Percentiles rank a stretch among this genome's conserved stretches.
These are phyloP conservation scores for Diplazon laetatorius DNA, from an alignment of 2,888 invertebrate species.

Conservation along the genomic window DNA sequence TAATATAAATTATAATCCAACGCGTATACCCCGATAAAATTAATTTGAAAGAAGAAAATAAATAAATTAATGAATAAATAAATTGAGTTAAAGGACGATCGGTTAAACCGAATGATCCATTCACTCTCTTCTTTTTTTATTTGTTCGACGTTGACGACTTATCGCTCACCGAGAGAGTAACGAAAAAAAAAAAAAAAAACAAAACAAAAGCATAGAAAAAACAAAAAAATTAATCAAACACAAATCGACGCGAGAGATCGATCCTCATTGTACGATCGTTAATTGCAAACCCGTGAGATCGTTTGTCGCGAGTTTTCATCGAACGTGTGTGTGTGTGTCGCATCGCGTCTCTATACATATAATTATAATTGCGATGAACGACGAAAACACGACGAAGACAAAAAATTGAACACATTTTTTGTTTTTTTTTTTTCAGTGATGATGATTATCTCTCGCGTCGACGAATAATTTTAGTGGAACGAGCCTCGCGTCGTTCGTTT, in stretches of 20 bases:
- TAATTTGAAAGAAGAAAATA: neutral
- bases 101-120: neutral
- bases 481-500: constrained; percentile 43
- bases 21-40: neutral
- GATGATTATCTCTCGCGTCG: constrained; percentile 43
- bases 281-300: too few relatives aligned
- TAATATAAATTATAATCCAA: neutral
- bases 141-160: neutral
- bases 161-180: constrained; percentile 14
- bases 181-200: constrained; percentile 7
- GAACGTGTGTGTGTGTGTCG: constrained; percentile 8
- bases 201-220: constrained; percentile 10
- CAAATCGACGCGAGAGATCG: constrained; percentile 46
- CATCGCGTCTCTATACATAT: constrained; percentile 12
- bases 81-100: too few relatives aligned
- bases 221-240: neutral
- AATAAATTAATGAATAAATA: neutral
- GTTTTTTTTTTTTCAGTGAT: too few relatives aligned
- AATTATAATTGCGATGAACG: constrained; percentile 1
- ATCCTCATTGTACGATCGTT: constrained; percentile 4
- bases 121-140: too few relatives aligned
- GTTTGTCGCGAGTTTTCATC: too few relatives aligned
- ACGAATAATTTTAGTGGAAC: constrained; percentile 27
- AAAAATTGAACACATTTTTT: neutral
- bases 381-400: neutral